Conservation (phyloP, 2,888 invertebrate genomes). For the Drosophila paranaensis region DNA sequence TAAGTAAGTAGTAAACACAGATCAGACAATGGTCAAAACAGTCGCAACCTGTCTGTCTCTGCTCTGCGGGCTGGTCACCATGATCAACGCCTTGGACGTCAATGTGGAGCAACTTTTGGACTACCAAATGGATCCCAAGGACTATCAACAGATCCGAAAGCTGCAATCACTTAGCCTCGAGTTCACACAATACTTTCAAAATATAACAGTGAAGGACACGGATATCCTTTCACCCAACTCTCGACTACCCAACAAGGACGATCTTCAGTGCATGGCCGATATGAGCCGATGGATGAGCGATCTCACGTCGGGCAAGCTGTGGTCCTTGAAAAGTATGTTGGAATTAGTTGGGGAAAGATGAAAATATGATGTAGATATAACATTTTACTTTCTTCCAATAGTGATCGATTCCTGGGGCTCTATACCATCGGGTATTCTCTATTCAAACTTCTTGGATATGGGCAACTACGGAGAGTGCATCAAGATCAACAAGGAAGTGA, state of each 20-base stretch:
- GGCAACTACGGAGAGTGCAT: conserved; percentile 84
- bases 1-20: conserved; percentile 1
- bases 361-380: no score
- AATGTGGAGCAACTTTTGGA: background rate
- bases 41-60: background rate
- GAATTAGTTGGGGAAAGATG: no score
- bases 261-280: conserved; percentile 45
- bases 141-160: conserved; percentile 20
- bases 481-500: conserved; percentile 40
- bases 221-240: background rate
- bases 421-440: conserved; percentile 82
- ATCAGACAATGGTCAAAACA: conserved; percentile 26
- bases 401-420: conserved; percentile 85
- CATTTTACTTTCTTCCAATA: conserved; percentile 39
- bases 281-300: conserved; percentile 32
- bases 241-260: conserved; percentile 22
- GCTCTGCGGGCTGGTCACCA: conserved; percentile 1
- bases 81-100: conserved; percentile 1
- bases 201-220: conserved; percentile 23
- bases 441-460: conserved; percentile 78
- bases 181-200: conserved; percentile 28
- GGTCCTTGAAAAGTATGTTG: conserved; percentile 42
- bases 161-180: conserved; percentile 20
- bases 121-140: background rate
- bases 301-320: conserved; percentile 11